phyloP scores from a whole-genome alignment of 2,113 vertebrate species.

The Cyprinodon brontotheroides region DNA sequence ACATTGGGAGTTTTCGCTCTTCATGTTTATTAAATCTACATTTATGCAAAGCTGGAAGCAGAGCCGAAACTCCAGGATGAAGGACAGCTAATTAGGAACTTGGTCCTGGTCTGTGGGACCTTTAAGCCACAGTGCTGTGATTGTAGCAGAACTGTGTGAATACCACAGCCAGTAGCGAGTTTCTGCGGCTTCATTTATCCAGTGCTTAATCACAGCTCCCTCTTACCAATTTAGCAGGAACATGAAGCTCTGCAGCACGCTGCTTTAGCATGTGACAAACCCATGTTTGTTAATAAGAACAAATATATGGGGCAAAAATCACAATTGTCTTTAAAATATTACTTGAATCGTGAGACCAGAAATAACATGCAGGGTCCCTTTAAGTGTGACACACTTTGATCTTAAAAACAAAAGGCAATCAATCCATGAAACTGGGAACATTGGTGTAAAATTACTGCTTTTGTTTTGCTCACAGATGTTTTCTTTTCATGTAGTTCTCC shows the following conservation, averaged over 20 bases:
- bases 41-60: background rate
- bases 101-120: constrained; percentile 33
- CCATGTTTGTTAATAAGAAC: constrained; percentile 9
- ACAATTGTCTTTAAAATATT: background rate
- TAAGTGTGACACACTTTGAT: background rate
- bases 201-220: constrained; percentile 14
- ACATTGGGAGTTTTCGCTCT: constrained; percentile 11
- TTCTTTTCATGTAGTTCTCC: background rate
- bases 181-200: constrained; percentile 42
- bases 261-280: constrained; percentile 8
- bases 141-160: constrained; percentile 69
- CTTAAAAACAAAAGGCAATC: background rate
- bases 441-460: background rate
- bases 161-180: constrained; percentile 63
- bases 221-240: constrained; percentile 30
- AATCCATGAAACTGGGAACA: constrained; percentile 6
- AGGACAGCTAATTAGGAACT: constrained; percentile 68
- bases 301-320: background rate
- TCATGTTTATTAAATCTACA: constrained; percentile 3
- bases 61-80: constrained; percentile 11
- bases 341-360: background rate
- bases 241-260: background rate
- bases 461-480: constrained; percentile 1
- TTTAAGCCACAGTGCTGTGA: constrained; percentile 48
- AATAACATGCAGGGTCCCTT: constrained; percentile 4